Base-by-base conservation (phyloP, 2,888 invertebrate species). In the Phengaris alcon region DNA sequence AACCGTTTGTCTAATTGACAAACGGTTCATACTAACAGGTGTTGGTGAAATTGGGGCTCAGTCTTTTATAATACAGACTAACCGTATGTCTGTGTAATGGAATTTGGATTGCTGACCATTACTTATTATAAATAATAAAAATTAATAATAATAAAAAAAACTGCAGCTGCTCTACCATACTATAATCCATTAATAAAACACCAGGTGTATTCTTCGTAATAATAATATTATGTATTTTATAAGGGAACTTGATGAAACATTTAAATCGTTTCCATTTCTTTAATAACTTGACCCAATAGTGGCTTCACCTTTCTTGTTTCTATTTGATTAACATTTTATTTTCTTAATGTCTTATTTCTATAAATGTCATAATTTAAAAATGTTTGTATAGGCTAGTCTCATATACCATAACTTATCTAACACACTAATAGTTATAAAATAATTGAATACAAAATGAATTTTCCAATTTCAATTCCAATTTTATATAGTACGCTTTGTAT, bases 201-300 rank as follows among this genome's bases (percentile, higher is more conserved):
- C n/a, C 46, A 69, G 48, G 48, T 69, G 48, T 48, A 15, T 68
- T 48, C 69, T 15, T 51, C 15, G 10, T 12, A 1, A 70, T 35
- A 35, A 35, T 35, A 35, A 3, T 35, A 35, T 35, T 35, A 35
- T 35, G 70, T 70, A 70, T 48, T 69, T 48, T 46, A 48, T 51
- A 13, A 70, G 70, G 51, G 51, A 70, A 70, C 10, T 70, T 51
- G 9, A 70, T 70, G 51, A 12, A 59, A 59, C 51, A 70, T 48
- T 70, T 70, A 51, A 70, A 70, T 48, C 15, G 10, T 70, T 15
- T 48, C 51, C 22, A 70, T 70, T 70, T 70, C n/a, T 70, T 70
- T 70, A 70, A 70, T 70, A 10, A 22, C 51, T 51, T 15, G 10
- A 1, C 22, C 22, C 10, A 70, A 51, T 15, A 70, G 70, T 15